Evolutionary conservation across 2,888 invertebrate genomes (phyloP), one percentile per base, ranked within the genome.

Genomic region (Macrosiphum euphorbiae): DNA sequence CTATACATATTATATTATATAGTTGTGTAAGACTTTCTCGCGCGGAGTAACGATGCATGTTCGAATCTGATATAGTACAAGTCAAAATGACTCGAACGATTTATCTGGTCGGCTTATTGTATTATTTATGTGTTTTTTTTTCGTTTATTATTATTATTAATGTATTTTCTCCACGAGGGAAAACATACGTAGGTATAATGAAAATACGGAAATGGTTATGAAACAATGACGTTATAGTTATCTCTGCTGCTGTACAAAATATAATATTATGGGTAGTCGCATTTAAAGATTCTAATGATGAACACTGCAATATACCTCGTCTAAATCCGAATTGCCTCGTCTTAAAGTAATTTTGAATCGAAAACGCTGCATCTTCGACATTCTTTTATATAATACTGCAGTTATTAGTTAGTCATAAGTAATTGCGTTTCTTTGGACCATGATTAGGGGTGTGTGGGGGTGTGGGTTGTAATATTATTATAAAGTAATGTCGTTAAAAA

Each of bases 61-160:
- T 67, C 92, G 47, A 67, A 92, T 92, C 92, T 92, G 92, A 92
- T 92, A 92, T 67, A 52, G 41, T 67, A 52, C 88, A 92, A 92
- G 92, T 92, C 35, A 50, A 88, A 92, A 78, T 88, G 67, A 92
- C 92, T 28, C 44, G 67, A 88, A 88, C 61, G 78, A 67, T 88
- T 52, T 92, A 92, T 92, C 20, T 13, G 58, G 50, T 88, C 52
- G 78, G 78, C 50, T 86, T 55, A 44, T n/a, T 67, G 55, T 28
- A 41, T 67, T 67, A 50, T 84, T 52, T 50, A 41, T 41, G 91
- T 28, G 35, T 90, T 7, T 35, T 28, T 90, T 90, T 89, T 89
- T 67, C n/a, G 50, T 67, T 67, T 44, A 52, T 88, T 88, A 88
- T 55, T 41, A 55, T 90, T 89, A 61, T 47, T 47, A 67, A 90